Conservation (phyloP, 2,113 vertebrate genomes). For the Murina feae region DNA sequence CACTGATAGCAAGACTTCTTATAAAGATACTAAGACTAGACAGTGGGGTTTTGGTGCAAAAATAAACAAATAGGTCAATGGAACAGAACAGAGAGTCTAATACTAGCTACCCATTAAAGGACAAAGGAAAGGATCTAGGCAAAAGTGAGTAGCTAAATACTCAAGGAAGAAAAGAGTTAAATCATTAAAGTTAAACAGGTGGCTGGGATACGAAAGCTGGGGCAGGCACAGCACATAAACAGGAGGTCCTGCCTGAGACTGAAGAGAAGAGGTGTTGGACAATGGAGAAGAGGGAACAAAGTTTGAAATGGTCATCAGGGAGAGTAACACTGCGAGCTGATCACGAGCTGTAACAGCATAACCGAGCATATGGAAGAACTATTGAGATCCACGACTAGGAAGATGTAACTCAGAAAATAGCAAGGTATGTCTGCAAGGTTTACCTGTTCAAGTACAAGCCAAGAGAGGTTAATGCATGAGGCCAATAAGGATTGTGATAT, state of each 20-base stretch:
- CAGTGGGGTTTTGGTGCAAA: not conserved
- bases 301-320: not conserved
- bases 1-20: not conserved
- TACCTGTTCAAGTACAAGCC: not conserved
- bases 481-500: not conserved
- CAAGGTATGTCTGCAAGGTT: not conserved
- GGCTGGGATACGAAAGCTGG: not conserved
- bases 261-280: not conserved
- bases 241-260: not conserved
- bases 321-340: not conserved
- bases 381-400: not conserved
- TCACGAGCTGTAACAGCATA: not conserved
- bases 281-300: not conserved
- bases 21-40: not conserved
- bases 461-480: not conserved
- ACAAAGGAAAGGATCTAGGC: not conserved
- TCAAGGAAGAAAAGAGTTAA: not conserved
- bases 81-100: not conserved
- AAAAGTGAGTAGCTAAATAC: not conserved
- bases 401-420: not conserved
- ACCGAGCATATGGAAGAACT: not conserved
- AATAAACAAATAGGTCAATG: not conserved
- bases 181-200: not conserved
- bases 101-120: not conserved
- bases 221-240: not conserved